phyloP scores from a whole-genome alignment of 2,888 invertebrate species.

The Aspidiotus destructor region DNA sequence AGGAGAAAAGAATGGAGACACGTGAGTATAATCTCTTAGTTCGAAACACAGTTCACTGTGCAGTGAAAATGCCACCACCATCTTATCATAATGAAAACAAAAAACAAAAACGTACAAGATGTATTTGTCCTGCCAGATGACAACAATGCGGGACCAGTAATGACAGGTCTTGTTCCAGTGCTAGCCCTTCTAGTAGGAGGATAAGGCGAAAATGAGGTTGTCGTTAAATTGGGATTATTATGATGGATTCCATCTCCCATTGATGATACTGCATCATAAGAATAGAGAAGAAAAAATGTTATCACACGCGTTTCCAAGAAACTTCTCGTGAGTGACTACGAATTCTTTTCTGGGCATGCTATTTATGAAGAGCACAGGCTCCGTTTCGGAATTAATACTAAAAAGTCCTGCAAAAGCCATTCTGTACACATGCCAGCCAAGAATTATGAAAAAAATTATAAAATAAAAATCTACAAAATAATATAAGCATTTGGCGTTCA shows the following conservation, averaged over 20 bases:
- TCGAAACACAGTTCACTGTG: no score
- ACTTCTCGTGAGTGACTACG: not conserved
- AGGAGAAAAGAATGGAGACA: no score
- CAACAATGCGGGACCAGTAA: conserved; percentile 20
- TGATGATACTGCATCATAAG: conserved; percentile 25
- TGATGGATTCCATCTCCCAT: conserved; percentile 32
- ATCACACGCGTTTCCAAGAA: no score
- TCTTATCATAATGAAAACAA: not conserved
- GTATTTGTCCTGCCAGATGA: conserved; percentile 26
- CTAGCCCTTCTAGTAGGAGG: conserved; percentile 39
- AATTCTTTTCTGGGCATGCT: not conserved
- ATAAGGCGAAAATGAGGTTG: conserved; percentile 36
- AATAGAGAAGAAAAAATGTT: conserved; percentile 15
- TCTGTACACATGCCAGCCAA: no score
- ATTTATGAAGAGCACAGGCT: no score
- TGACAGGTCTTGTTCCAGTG: conserved; percentile 37
- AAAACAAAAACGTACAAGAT: conserved; percentile 31
- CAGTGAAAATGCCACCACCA: conserved; percentile 6
- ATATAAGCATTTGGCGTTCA: no score
- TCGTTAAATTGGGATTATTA: conserved; percentile 25
- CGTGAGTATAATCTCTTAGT: no score
- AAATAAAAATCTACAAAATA: no score
- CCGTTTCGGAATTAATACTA: no score
- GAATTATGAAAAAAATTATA: no score
- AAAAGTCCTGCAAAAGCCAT: no score